A percentile compares a stretch with the other conserved stretches of the same genome.
Evolutionary conservation across 2,113 vertebrate genomes (phyloP).

Genomic region (Chaenogobius annularis): DNA sequence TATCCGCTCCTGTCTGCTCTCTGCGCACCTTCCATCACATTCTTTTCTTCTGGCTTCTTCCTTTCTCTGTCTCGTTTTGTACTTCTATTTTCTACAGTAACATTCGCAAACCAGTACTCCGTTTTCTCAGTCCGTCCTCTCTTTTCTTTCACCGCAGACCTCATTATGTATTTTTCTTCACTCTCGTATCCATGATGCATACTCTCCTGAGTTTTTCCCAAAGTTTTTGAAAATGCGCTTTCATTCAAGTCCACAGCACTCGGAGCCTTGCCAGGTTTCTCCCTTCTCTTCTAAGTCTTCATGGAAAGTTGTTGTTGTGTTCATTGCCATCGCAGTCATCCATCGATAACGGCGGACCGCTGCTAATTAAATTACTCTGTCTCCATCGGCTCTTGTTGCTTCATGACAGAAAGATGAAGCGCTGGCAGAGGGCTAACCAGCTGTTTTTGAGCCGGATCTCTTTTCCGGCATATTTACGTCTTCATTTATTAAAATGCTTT

Average conservation of each 20-base stretch:
- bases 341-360: constrained; percentile 65
- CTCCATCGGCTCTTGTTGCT: constrained; percentile 65
- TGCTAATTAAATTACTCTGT: constrained; percentile 72
- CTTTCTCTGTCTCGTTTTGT: constrained; percentile 41
- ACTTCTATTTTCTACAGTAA: constrained; percentile 41
- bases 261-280: constrained; percentile 23
- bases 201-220: constrained; percentile 25
- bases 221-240: constrained; percentile 18
- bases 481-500: constrained; percentile 54
- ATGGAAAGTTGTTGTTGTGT: constrained; percentile 62
- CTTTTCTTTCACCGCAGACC: constrained; percentile 40
- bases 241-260: constrained; percentile 14
- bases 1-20: constrained; percentile 13
- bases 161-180: constrained; percentile 45
- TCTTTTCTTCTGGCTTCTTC: constrained; percentile 21
- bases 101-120: constrained; percentile 43
- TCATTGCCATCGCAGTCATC: constrained; percentile 58
- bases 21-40: constrained; percentile 26
- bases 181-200: constrained; percentile 6
- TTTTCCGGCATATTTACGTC: constrained; percentile 29
- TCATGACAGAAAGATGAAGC: constrained; percentile 73
- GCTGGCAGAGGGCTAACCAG: constrained; percentile 63
- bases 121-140: constrained; percentile 43
- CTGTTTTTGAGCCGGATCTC: constrained; percentile 56
- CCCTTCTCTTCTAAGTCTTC: constrained; percentile 49